Percentiles rank a stretch among this genome's conserved stretches.
These are phyloP conservation scores for Odontesthes bonariensis DNA, from an alignment of 2,113 vertebrate species.

Conservation along the genomic window DNA sequence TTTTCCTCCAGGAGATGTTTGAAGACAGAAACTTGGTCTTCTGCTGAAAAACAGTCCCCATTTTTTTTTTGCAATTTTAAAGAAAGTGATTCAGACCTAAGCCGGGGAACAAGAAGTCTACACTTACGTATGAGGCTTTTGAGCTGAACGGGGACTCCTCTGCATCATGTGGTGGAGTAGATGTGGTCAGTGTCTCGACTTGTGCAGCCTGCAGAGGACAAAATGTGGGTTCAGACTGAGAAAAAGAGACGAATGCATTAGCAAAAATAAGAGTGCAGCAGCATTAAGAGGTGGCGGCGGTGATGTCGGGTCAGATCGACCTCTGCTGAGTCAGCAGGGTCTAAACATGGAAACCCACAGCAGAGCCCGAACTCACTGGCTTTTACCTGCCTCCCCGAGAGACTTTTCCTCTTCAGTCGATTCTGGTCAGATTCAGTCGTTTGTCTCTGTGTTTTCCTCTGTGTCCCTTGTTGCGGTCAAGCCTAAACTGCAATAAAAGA, in stretches of 20 bases:
- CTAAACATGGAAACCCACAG: conserved; percentile 61
- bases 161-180: conserved; percentile 32
- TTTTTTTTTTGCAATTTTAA: no score
- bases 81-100: neutral
- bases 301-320: neutral
- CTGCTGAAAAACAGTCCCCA: no score
- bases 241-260: neutral
- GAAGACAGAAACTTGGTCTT: neutral
- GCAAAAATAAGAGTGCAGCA: neutral
- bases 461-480: conserved; percentile 14
- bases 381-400: conserved; percentile 29
- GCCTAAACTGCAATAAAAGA: neutral
- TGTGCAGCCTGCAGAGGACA: conserved; percentile 5
- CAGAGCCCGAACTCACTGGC: conserved; percentile 6
- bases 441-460: neutral
- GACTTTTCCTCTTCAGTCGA: conserved; percentile 6
- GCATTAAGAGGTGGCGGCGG: conserved; percentile 7
- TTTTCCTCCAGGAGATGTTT: neutral
- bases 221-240: neutral
- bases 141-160: conserved; percentile 18
- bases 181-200: conserved; percentile 2
- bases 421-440: neutral
- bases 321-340: conserved; percentile 44
- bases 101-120: neutral
- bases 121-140: conserved; percentile 46